These are phyloP conservation scores for Spizaetus ornatus DNA, from an alignment of 2,113 vertebrate species.

Conservation along the genomic window DNA sequence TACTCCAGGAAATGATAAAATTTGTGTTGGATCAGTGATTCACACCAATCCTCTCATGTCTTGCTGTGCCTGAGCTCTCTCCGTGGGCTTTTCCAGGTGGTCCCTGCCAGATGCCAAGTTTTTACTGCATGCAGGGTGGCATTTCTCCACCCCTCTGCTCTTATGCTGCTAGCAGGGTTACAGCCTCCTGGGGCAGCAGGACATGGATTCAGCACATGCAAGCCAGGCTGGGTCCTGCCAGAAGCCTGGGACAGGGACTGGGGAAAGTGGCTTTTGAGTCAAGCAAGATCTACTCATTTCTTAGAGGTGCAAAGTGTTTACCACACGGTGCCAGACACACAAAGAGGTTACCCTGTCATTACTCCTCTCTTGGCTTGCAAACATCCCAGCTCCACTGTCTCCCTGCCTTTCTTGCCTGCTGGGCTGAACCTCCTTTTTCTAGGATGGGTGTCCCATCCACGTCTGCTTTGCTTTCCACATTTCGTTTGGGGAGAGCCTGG, in stretches of 20 bases:
- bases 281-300: rapidly evolving
- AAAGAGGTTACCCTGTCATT: rapidly evolving
- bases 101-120: neutral
- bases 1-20: neutral
- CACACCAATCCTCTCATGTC: neutral
- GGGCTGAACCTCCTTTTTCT: neutral
- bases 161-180: neutral
- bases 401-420: neutral
- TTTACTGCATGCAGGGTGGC: neutral
- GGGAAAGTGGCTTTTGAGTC: neutral
- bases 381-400: no score
- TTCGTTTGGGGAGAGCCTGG: neutral
- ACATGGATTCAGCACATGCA: neutral
- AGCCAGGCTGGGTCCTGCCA: neutral
- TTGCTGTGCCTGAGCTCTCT: neutral
- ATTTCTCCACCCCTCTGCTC: neutral
- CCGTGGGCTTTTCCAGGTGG: neutral
- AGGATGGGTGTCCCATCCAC: neutral
- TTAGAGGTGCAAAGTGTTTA: rapidly evolving
- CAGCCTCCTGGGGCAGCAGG: neutral
- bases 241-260: neutral
- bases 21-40: neutral
- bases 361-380: neutral
- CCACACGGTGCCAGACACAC: rapidly evolving
- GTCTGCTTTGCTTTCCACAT: neutral